Evolutionary conservation across 2,797 vertebrate genomes (phyloP).

Genomic region (Malacoraja senta): DNA sequence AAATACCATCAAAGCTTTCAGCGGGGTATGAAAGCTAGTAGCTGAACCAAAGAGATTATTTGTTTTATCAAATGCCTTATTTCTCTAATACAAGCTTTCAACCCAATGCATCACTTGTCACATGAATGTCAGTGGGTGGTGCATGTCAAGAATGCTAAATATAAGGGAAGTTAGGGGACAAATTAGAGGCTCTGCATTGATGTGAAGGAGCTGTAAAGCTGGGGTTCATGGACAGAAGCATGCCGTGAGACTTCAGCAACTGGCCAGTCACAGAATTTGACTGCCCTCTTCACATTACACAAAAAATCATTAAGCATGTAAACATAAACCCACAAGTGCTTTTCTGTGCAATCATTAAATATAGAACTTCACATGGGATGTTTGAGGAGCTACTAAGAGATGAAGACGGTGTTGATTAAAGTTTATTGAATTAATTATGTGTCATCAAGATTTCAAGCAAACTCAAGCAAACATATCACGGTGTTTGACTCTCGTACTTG

Average conservation of each 20-base stretch:
- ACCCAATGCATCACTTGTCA: background rate
- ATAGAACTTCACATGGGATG: background rate
- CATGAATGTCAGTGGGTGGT: background rate
- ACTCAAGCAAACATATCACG: background rate
- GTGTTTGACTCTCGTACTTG: background rate
- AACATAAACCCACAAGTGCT: background rate
- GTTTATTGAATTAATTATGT: background rate
- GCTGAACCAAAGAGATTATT: slow-evolving; percentile 10
- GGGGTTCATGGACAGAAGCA: background rate
- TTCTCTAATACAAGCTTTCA: slow-evolving; percentile 11
- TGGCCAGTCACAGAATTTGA: background rate
- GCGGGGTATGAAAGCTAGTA: background rate
- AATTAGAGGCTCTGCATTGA: background rate
- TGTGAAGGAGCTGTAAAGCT: background rate
- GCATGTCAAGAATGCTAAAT: background rate
- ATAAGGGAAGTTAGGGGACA: background rate
- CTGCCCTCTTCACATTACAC: background rate
- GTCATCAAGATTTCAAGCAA: background rate
- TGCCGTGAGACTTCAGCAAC: background rate
- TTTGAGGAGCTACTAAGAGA: background rate
- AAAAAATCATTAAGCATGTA: background rate
- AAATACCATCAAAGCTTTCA: background rate
- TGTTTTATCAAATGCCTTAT: background rate
- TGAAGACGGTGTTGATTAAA: background rate
- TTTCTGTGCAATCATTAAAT: background rate